Evolutionary conservation across 2,113 vertebrate genomes (phyloP).

Genomic region (Bettongia penicillata): DNA sequence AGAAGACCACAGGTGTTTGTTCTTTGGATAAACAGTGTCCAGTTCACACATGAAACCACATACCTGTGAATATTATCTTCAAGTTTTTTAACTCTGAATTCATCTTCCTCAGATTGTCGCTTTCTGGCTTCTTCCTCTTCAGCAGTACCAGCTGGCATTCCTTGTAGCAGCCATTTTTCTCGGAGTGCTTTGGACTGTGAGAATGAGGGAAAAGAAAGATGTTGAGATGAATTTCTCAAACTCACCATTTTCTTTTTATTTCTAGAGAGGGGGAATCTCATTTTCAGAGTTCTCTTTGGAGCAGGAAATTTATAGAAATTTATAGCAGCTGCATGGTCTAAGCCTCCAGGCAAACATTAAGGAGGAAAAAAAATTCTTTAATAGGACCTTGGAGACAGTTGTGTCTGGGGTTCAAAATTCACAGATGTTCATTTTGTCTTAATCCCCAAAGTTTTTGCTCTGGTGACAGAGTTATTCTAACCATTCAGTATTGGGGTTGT

Average conservation of each 20-base stretch:
- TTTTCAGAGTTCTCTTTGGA: not conserved
- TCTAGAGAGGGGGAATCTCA: not conserved
- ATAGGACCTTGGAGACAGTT: not conserved
- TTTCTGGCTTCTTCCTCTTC: slow-evolving; percentile 92
- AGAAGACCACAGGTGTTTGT: not conserved
- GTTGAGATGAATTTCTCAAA: slow-evolving; percentile 18
- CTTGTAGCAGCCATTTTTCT: slow-evolving; percentile 98
- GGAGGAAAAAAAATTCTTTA: not conserved
- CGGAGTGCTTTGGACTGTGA: slow-evolving; percentile 96
- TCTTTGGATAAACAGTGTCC: not conserved
- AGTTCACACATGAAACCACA: not conserved
- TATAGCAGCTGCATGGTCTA: not conserved
- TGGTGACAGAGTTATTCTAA: not conserved
- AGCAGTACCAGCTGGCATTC: slow-evolving; percentile 86
- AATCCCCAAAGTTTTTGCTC: not conserved
- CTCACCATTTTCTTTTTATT: not conserved
- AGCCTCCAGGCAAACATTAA: not conserved
- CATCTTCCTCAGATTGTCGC: slow-evolving; percentile 94
- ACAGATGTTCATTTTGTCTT: not conserved
- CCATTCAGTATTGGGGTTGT: not conserved
- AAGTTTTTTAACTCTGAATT: slow-evolving; percentile 91
- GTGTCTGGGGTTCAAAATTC: not conserved
- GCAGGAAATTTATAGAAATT: not conserved
- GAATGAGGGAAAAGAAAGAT: slow-evolving; percentile 42
- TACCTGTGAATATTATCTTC: slow-evolving; percentile 95